Evolutionary conservation across 2,113 vertebrate species (phyloP).

Genomic region (Mixornis gularis): DNA sequence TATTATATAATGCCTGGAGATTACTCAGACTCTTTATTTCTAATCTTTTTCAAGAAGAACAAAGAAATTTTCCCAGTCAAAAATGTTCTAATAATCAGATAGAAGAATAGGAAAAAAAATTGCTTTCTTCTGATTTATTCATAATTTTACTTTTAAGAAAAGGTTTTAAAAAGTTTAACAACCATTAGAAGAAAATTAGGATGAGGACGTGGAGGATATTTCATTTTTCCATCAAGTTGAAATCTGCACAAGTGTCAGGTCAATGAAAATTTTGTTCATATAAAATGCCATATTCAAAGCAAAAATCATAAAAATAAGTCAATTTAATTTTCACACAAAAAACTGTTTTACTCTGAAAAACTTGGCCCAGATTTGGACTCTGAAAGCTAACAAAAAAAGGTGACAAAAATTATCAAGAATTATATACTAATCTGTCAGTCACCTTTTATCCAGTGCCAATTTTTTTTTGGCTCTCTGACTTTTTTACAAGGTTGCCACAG

Average conservation of each 20-base stretch:
- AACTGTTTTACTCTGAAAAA: neutral
- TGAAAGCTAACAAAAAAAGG: neutral
- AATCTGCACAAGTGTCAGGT: neutral
- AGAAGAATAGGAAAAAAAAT: neutral
- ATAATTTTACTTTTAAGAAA: neutral
- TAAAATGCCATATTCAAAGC: neutral
- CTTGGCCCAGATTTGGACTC: neutral
- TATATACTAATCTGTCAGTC: neutral
- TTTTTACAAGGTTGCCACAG: neutral
- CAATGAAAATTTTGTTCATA: neutral
- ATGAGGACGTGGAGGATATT: neutral
- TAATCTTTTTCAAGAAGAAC: neutral
- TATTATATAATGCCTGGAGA: neutral
- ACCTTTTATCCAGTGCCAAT: neutral
- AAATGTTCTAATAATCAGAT: neutral
- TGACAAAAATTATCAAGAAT: neutral
- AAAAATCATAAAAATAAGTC: neutral
- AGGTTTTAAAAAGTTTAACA: neutral
- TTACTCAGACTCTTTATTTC: neutral
- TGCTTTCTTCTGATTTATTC: neutral
- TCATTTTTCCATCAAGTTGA: neutral
- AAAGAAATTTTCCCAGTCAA: neutral
- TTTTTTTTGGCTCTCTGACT: neutral
- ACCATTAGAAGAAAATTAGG: neutral
- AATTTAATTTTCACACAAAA: neutral